These are phyloP conservation scores for Brienomyrus longianalis DNA, from an alignment of 2,113 vertebrate genomes.

Conservation along the genomic window DNA sequence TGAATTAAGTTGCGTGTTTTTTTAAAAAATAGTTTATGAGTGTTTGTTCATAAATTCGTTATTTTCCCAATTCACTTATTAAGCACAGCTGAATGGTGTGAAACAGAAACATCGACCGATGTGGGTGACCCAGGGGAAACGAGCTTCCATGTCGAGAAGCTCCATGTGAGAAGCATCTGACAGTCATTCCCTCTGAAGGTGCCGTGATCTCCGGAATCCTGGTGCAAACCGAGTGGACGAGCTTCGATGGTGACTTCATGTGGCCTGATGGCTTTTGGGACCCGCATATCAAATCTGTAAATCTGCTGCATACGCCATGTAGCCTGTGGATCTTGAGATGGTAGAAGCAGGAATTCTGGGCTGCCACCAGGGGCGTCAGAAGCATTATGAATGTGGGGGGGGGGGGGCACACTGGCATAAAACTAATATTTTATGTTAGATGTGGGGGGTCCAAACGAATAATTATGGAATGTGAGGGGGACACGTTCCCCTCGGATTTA, in stretches of 20 bases:
- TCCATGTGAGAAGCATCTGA: not conserved
- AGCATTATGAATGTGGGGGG: too few species aligned
- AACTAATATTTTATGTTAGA: too few species aligned
- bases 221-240: not conserved
- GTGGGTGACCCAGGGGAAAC: not conserved
- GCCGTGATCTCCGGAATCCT: not conserved
- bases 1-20: not conserved
- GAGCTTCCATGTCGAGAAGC: not conserved
- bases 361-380: not conserved
- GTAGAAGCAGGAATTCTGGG: slow-evolving; percentile 41
- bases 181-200: not conserved
- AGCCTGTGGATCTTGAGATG: slow-evolving; percentile 39
- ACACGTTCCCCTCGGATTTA: too few species aligned
- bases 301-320: slow-evolving; percentile 26
- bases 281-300: slow-evolving; percentile 32
- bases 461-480: too few species aligned
- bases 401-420: too few species aligned
- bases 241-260: slow-evolving; percentile 21
- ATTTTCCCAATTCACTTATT: not conserved
- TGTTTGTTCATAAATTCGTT: not conserved
- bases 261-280: not conserved
- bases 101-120: not conserved
- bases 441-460: too few species aligned
- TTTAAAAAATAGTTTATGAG: not conserved
- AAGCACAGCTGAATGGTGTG: not conserved